Evolutionary conservation across 2,888 invertebrate species (phyloP).

Genomic region (Epinotia brunnichana): DNA sequence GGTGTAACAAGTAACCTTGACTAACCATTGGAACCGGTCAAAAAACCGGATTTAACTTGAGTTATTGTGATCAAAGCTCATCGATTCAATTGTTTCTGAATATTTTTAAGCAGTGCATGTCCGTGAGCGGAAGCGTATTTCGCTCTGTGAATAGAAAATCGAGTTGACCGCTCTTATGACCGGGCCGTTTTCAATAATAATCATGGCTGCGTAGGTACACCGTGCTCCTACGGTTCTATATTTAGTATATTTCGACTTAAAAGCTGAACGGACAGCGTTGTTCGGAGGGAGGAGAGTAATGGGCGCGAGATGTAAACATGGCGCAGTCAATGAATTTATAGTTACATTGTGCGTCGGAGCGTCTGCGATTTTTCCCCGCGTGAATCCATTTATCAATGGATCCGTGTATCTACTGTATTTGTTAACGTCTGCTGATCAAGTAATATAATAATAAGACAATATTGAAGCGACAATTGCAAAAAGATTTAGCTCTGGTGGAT

Average conservation of each 20-base stretch:
- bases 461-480: too few relatives aligned
- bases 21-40: slow-evolving; percentile 36
- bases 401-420: not conserved
- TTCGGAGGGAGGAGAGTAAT: slow-evolving; percentile 42
- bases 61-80: slow-evolving; percentile 56
- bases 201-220: slow-evolving; percentile 10
- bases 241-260: slow-evolving; percentile 42
- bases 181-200: slow-evolving; percentile 43
- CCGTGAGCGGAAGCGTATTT: slow-evolving; percentile 69
- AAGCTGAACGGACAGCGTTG: slow-evolving; percentile 43
- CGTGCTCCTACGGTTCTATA: slow-evolving; percentile 38
- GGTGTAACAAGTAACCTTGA: slow-evolving; percentile 31
- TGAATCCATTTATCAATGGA: not conserved
- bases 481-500: too few relatives aligned
- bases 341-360: slow-evolving; percentile 36
- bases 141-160: slow-evolving; percentile 70
- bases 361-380: slow-evolving; percentile 28
- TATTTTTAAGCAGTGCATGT: slow-evolving; percentile 75
- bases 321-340: slow-evolving; percentile 42
- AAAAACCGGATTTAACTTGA: slow-evolving; percentile 44
- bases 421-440: not conserved
- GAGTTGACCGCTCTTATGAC: slow-evolving; percentile 54
- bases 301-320: slow-evolving; percentile 43
- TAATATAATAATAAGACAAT: too few relatives aligned
- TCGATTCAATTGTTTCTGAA: slow-evolving; percentile 58